Evolutionary conservation across 2,113 vertebrate species (phyloP), one percentile per base, ranked within the genome.

Genomic region (Mormyrus lacerda): DNA sequence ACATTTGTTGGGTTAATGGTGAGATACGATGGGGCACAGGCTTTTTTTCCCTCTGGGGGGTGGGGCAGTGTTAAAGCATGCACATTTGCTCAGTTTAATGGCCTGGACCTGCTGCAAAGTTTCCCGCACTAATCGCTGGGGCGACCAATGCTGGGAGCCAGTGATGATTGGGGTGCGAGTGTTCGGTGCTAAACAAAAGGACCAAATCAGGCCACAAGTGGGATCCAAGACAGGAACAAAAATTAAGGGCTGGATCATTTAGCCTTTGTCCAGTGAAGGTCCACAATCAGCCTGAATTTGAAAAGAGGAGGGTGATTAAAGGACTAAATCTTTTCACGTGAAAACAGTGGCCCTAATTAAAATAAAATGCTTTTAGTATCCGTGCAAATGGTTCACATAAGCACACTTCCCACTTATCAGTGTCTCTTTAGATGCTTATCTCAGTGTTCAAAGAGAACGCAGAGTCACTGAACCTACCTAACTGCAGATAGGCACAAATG

Each of bases 1-100:
- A 82, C 86, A 47, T 90, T 90, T 83, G 53, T n/a, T 73, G 89
- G 76, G 50, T 83, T 83, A 90, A 88, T 90, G 89, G 73, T 19
- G 79, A 51, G 87, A 90, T 51, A 44, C n/a, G 88, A 83, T 48
- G 39, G 48, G 48, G 61, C 9, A 1, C 61, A 65, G 61, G 27
- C 7, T 24, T 39, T 42, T 55, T 89, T 42, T 17, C 42, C 42
- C 42, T 9, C 17, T 2, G 11, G 10, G 44, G 50, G 35, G 19
- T 45, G 13, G 76, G 50, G 21, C 79, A 42, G 79, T 5, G 47
- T 51, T 87, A 69, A 42, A 53, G 45, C 10, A 9, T 39, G 89
- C 45, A 50, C 35, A 47, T 89, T 86, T 19, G 45, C 85, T 73
- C 89, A n/a, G 55, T 48, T 31, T 48, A 89, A 86, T 35, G 84